A percentile compares a stretch with the other conserved stretches of the same genome.
Evolutionary conservation across 2,888 invertebrate species (phyloP).

Genomic region (Elegia similella): DNA sequence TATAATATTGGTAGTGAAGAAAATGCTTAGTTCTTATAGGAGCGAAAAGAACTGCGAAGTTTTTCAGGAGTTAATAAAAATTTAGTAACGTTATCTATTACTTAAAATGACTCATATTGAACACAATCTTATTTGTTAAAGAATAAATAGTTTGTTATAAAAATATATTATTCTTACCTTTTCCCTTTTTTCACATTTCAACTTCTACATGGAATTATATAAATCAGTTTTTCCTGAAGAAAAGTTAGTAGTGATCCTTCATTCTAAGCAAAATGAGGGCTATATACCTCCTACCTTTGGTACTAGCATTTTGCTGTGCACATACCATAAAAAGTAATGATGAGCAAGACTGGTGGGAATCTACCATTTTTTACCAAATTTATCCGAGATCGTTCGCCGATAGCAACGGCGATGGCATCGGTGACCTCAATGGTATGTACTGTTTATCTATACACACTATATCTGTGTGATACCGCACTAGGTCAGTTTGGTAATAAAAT

Average conservation of each 20-base stretch:
- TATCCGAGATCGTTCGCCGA: slow-evolving; percentile 91
- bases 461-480: not conserved
- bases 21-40: no score
- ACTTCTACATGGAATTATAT: not conserved
- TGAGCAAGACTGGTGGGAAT: slow-evolving; percentile 87
- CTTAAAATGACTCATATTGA: no score
- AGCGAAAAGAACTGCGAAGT: no score
- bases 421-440: slow-evolving; percentile 77
- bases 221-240: not conserved
- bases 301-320: slow-evolving; percentile 41
- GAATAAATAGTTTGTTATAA: no score
- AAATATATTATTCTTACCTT: no score
- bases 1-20: no score
- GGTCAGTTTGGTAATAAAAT: not conserved
- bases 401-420: slow-evolving; percentile 87
- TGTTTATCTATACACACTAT: slow-evolving; percentile 16
- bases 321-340: slow-evolving; percentile 39
- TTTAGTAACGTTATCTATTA: no score
- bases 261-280: slow-evolving; percentile 44
- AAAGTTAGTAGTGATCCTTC: not conserved
- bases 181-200: not conserved
- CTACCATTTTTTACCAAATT: slow-evolving; percentile 88
- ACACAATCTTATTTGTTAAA: no score
- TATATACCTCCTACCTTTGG: slow-evolving; percentile 42
- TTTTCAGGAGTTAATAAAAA: no score